Conservation (phyloP, 2,113 vertebrate genomes). For the Microcebus lehilahytsara region DNA sequence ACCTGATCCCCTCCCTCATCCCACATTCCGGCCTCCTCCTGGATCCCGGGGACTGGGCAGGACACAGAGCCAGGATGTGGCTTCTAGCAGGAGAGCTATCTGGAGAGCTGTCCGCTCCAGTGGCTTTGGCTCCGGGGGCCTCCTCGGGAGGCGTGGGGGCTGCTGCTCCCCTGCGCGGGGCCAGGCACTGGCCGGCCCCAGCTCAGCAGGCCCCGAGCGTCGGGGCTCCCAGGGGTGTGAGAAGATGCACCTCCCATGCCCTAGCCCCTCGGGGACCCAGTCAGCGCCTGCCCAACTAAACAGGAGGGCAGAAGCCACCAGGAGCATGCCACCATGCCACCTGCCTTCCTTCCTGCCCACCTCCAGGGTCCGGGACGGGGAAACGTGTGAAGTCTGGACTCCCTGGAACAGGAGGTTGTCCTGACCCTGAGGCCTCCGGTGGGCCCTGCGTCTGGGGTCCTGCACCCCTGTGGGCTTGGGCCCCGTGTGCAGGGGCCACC, state of each 20-base stretch:
- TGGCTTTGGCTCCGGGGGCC: neutral
- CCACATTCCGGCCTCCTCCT: neutral
- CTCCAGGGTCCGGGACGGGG: too few species aligned
- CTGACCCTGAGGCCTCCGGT: neutral
- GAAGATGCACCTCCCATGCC: neutral
- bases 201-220: neutral
- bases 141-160: neutral
- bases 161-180: accelerated
- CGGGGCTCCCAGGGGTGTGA: neutral
- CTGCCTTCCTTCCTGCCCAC: too few species aligned
- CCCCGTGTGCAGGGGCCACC: neutral
- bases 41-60: neutral
- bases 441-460: neutral
- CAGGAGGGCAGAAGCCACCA: neutral
- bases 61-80: neutral
- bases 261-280: neutral
- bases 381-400: neutral
- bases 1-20: neutral
- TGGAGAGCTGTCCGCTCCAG: too few species aligned
- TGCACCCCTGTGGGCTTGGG: neutral
- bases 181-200: neutral
- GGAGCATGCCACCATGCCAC: too few species aligned
- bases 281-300: neutral
- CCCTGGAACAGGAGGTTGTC: neutral
- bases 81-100: neutral